Evolutionary conservation across 1,140 invertebrate species (phyloP).

Genomic region (Dreissena polymorpha): DNA sequence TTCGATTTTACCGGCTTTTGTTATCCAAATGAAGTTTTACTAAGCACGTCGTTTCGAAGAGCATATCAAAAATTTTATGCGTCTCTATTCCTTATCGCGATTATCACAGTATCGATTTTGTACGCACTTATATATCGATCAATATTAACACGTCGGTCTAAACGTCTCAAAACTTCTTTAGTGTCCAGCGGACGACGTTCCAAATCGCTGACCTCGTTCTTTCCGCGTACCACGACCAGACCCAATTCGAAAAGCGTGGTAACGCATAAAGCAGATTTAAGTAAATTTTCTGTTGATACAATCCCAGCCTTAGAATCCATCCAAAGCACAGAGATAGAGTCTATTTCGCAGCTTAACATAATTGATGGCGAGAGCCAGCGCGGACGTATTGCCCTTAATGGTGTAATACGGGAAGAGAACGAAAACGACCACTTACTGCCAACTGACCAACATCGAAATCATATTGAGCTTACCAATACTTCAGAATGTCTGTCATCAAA

Average conservation of each 20-base stretch:
- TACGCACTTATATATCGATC: conserved; percentile 73
- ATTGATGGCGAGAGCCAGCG: background rate
- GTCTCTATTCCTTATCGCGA: conserved; percentile 69
- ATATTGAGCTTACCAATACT: background rate
- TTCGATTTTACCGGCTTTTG: conserved; percentile 58
- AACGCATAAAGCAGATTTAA: background rate
- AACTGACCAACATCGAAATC: background rate
- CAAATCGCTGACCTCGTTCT: conserved; percentile 7
- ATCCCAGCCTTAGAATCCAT: background rate
- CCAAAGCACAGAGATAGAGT: background rate
- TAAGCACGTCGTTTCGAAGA: conserved; percentile 55
- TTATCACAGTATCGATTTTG: conserved; percentile 68
- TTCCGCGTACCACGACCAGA: conserved; percentile 23
- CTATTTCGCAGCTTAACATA: background rate
- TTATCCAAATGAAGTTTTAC: conserved; percentile 53
- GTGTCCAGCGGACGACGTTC: conserved; percentile 31
- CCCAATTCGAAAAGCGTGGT: conserved; percentile 6
- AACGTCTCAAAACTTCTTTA: conserved; percentile 53
- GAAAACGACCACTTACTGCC: background rate
- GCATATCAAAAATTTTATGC: conserved; percentile 70
- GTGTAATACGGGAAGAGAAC: background rate
- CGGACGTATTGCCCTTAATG: background rate
- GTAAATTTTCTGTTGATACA: conserved; percentile 3
- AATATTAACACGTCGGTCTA: conserved; percentile 60
- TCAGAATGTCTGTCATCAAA: background rate